These are phyloP conservation scores for Lycaena phlaeas DNA, from an alignment of 2,888 invertebrate species.

Conservation along the genomic window DNA sequence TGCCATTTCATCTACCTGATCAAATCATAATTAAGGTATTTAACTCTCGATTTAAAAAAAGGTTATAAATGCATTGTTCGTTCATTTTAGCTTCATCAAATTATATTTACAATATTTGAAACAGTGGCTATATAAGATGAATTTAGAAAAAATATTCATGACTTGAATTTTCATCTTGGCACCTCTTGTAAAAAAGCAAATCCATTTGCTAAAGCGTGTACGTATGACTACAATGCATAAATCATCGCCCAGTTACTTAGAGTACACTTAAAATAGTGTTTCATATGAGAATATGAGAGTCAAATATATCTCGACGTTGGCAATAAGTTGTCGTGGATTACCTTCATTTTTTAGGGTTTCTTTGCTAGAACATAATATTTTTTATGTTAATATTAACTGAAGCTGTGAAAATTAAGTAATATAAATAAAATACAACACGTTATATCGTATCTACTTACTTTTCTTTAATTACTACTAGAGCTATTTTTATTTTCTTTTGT, in stretches of 20 bases:
- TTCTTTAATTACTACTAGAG: too few relatives aligned
- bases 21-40: too few relatives aligned
- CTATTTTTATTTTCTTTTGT: too few relatives aligned
- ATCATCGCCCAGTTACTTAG: slow-evolving; percentile 27
- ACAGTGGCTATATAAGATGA: too few relatives aligned
- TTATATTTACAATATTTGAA: too few relatives aligned
- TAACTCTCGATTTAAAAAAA: too few relatives aligned
- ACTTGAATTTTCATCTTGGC: slow-evolving; percentile 5
- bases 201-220: slow-evolving; percentile 10
- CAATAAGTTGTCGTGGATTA: slow-evolving; percentile 67
- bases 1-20: too few relatives aligned
- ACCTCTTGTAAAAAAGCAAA: slow-evolving; percentile 8
- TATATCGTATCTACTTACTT: too few relatives aligned
- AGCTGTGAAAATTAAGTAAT: neutral
- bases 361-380: slow-evolving; percentile 15
- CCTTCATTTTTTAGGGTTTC: slow-evolving; percentile 52
- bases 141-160: slow-evolving; percentile 3
- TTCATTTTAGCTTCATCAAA: too few relatives aligned
- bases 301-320: slow-evolving; percentile 51
- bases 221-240: slow-evolving; percentile 12
- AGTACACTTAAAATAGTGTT: slow-evolving; percentile 45
- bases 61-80: too few relatives aligned
- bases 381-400: too few relatives aligned
- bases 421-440: too few relatives aligned
- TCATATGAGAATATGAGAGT: slow-evolving; percentile 49